A percentile compares a stretch with the other conserved stretches of the same genome.
phyloP scores from a whole-genome alignment of 2,888 invertebrate species.

The Tenodera sinensis region DNA sequence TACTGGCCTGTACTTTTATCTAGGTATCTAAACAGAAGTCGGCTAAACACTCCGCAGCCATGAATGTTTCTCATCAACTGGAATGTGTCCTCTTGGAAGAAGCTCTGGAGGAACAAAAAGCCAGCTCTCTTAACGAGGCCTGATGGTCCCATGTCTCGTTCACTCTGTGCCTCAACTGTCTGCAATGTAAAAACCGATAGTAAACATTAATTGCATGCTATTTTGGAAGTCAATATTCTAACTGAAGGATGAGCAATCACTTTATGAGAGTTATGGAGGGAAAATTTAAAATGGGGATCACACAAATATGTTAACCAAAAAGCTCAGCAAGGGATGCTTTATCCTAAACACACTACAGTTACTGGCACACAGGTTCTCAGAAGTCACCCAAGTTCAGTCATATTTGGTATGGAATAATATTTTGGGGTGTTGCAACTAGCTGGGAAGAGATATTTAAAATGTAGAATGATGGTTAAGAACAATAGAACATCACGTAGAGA shows the following conservation, averaged over 20 bases:
- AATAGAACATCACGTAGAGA: no score
- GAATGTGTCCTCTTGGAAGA: not conserved
- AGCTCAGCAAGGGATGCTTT: no score
- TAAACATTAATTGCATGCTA: not conserved
- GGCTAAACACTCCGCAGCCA: not conserved
- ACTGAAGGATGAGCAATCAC: not conserved
- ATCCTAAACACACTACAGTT: no score
- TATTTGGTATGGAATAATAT: no score
- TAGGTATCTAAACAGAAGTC: not conserved
- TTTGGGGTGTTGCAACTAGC: no score
- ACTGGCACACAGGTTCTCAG: no score
- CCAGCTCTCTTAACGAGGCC: not conserved
- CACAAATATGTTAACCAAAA: no score
- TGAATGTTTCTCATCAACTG: not conserved
- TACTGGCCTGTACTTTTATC: not conserved
- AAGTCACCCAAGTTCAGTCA: no score
- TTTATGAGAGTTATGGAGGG: no score
- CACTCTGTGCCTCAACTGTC: not conserved
- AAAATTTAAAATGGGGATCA: no score
- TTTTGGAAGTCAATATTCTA: not conserved
- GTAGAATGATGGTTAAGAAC: no score
- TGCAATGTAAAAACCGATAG: not conserved
- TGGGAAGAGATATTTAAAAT: no score
- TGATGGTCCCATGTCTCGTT: not conserved
- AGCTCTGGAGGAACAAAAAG: not conserved